Conservation (phyloP, 2,113 vertebrate genomes). For the Rissa tridactyla region DNA sequence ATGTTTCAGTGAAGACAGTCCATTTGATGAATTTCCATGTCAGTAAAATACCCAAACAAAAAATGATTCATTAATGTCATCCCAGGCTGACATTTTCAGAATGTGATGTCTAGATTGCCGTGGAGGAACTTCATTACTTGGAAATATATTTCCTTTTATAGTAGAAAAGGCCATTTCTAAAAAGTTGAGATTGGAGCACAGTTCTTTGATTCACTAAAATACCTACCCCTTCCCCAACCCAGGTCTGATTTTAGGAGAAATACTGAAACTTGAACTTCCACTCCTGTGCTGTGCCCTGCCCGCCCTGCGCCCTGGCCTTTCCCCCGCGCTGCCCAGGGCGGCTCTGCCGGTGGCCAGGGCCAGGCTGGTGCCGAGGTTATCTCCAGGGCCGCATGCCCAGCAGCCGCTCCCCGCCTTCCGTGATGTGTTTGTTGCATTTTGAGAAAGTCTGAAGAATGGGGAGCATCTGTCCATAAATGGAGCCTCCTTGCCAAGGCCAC, state of each 20-base stretch:
- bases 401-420: neutral
- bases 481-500: neutral
- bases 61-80: neutral
- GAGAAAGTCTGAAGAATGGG: neutral
- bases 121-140: neutral
- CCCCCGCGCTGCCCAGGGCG: rapidly evolving
- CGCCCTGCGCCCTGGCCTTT: neutral
- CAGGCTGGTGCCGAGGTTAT: neutral
- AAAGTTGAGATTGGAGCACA: neutral
- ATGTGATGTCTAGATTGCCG: neutral
- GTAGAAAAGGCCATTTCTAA: neutral
- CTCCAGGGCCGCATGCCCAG: neutral
- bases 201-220: neutral
- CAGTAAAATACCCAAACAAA: neutral
- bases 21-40: neutral
- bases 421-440: neutral
- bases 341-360: neutral
- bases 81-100: neutral
- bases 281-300: neutral
- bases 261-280: neutral
- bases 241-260: neutral
- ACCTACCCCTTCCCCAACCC: no score
- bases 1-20: neutral
- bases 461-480: neutral
- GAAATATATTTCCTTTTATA: neutral